These are phyloP conservation scores for Geopemphigus sp. DNA, from an alignment of 1,140 invertebrate genomes.

Conservation along the genomic window DNA sequence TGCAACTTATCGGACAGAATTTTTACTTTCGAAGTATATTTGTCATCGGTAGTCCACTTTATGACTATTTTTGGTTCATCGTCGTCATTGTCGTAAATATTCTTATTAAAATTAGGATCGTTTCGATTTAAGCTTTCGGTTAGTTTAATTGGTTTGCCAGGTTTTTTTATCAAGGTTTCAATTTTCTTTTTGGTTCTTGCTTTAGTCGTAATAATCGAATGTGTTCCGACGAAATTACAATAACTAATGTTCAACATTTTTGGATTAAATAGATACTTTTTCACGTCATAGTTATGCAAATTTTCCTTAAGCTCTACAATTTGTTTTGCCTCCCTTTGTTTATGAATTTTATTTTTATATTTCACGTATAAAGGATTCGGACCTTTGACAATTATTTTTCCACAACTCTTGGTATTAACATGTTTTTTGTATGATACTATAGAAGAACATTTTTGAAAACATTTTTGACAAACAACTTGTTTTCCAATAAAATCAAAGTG, in stretches of 20 bases:
- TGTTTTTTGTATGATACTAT: conserved; percentile 34
- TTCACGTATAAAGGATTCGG: conserved; percentile 24
- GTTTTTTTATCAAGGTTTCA: background rate
- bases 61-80: background rate
- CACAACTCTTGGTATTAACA: conserved; percentile 21
- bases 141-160: conserved; percentile 21
- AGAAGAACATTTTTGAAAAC: conserved; percentile 28
- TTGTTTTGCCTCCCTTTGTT: background rate
- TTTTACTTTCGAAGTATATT: background rate
- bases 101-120: background rate
- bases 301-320: background rate
- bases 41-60: background rate
- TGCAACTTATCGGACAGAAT: background rate
- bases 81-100: background rate
- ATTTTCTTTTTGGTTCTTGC: conserved; percentile 25
- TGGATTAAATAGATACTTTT: conserved; percentile 42
- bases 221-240: background rate
- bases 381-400: background rate
- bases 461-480: conserved; percentile 44
- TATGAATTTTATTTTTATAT: conserved; percentile 12
- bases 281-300: background rate
- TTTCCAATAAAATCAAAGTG: conserved; percentile 46
- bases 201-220: background rate
- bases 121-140: background rate
- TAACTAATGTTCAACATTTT: conserved; percentile 35